Evolutionary conservation across 2,113 vertebrate species (phyloP).

Genomic region (Clarias macrocephalus): DNA sequence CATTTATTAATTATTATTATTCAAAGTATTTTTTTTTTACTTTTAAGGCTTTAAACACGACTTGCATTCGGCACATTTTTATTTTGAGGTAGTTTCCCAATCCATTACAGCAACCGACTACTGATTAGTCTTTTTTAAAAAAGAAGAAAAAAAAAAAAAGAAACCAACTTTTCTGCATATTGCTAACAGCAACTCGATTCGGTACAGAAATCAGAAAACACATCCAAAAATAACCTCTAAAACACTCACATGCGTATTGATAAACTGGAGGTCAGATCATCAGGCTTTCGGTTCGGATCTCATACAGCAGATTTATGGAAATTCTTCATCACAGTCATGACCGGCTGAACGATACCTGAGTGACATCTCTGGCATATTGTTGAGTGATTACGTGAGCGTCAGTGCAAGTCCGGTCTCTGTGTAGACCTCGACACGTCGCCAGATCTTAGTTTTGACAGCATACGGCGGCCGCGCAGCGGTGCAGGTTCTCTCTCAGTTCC

Average conservation of each 20-base stretch:
- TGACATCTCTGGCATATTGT: too few species aligned
- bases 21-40: not conserved
- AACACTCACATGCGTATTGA: not conserved
- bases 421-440: not conserved
- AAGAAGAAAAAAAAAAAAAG: too few species aligned
- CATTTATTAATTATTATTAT: not conserved
- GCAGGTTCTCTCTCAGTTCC: constrained; percentile 75
- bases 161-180: not conserved
- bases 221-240: not conserved
- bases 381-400: not conserved
- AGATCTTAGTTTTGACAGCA: constrained; percentile 5
- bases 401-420: not conserved
- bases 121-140: not conserved
- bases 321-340: too few species aligned
- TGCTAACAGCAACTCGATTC: not conserved
- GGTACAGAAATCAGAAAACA: not conserved
- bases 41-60: not conserved
- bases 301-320: not conserved
- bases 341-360: not conserved
- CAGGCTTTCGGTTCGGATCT: not conserved
- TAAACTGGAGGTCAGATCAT: not conserved
- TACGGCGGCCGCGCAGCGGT: constrained; percentile 68
- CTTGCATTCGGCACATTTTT: not conserved
- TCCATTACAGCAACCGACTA: not conserved
- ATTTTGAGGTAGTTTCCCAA: not conserved